These are phyloP conservation scores for Phaonia tiefii DNA, from an alignment of 2,888 invertebrate species.

Conservation along the genomic window DNA sequence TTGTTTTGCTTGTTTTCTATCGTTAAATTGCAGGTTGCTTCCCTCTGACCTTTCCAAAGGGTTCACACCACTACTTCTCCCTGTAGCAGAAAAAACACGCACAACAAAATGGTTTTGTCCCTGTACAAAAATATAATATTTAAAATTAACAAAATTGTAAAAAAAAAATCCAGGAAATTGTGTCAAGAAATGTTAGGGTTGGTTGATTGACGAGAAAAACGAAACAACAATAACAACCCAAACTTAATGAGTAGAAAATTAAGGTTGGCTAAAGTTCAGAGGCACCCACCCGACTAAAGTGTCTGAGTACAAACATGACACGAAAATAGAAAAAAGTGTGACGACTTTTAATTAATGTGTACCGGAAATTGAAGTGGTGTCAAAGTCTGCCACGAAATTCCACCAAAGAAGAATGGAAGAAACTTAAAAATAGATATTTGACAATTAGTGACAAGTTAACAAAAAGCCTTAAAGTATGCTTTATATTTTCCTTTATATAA, in stretches of 20 bases:
- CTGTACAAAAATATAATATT: constrained; percentile 9
- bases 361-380: neutral
- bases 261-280: constrained; percentile 38
- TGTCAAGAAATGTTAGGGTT: constrained; percentile 37
- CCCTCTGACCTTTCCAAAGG: neutral
- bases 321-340: constrained; percentile 24
- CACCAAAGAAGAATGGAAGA: too few species aligned
- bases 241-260: constrained; percentile 48
- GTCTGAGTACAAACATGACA: neutral
- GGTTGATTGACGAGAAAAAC: neutral
- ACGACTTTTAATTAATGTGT: constrained; percentile 48
- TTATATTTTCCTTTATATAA: neutral
- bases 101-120: constrained; percentile 8
- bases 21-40: neutral
- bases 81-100: neutral
- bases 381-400: constrained; percentile 3
- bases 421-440: constrained; percentile 19
- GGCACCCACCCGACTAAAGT: neutral
- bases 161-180: constrained; percentile 40
- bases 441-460: neutral
- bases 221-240: neutral
- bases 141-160: constrained; percentile 19
- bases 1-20: constrained; percentile 4
- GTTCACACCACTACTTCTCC: neutral
- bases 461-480: too few species aligned